These are phyloP conservation scores for Astropecten irregularis DNA, from an alignment of 53 echinoderm and acorn worm species.

Conservation along the genomic window DNA sequence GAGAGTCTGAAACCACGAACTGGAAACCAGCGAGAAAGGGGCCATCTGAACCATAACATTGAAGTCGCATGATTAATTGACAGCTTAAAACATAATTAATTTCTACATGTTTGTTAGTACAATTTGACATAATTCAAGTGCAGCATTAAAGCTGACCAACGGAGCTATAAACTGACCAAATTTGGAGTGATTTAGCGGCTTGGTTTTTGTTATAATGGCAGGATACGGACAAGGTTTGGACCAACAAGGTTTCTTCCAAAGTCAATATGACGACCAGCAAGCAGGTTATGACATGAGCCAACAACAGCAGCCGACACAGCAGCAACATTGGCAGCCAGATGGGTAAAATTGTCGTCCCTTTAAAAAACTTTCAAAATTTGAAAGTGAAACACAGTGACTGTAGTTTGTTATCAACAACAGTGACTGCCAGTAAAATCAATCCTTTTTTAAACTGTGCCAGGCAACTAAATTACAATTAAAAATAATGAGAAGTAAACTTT, in stretches of 20 bases:
- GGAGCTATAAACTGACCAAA: not conserved
- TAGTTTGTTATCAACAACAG: no score
- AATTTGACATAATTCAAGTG: no score
- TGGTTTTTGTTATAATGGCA: slow-evolving; percentile 31
- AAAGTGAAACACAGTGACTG: not conserved
- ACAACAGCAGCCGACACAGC: slow-evolving; percentile 17
- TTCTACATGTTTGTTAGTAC: no score
- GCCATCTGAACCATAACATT: not conserved
- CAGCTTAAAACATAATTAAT: no score
- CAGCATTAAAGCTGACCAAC: not conserved
- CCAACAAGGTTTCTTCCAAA: slow-evolving; percentile 92
- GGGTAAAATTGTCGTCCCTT: slow-evolving; percentile 24
- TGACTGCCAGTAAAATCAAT: no score
- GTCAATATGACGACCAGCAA: slow-evolving; percentile 68
- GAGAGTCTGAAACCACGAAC: not conserved
- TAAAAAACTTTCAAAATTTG: no score
- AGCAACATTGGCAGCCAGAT: slow-evolving; percentile 40
- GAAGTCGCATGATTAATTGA: no score
- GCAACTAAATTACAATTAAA: no score
- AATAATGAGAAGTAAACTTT: no score
- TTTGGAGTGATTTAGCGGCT: not conserved
- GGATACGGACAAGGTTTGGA: slow-evolving; percentile 66
- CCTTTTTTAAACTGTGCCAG: no score
- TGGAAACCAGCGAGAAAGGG: not conserved
- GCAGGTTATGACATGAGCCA: slow-evolving; percentile 81